These are phyloP conservation scores for Podarcis siculus DNA, from an alignment of 2,797 vertebrate genomes.

Conservation along the genomic window DNA sequence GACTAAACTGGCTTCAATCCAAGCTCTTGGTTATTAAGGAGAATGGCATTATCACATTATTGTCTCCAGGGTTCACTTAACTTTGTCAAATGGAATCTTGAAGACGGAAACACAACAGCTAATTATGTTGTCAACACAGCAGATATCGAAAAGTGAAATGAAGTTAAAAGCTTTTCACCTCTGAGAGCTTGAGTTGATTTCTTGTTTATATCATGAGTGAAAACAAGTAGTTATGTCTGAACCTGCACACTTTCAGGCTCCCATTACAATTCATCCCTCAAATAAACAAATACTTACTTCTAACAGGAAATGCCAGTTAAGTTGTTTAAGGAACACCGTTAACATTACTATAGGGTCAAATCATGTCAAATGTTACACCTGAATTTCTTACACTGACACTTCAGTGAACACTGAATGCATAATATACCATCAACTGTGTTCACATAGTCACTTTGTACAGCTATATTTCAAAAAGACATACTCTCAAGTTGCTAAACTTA, in stretches of 20 bases:
- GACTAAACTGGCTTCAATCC: background rate
- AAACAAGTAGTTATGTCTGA: conserved; percentile 36
- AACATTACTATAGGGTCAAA: background rate
- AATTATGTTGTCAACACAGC: background rate
- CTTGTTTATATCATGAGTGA: conserved; percentile 46
- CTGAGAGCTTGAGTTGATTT: conserved; percentile 43
- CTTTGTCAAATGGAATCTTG: conserved; percentile 35
- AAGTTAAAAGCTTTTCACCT: conserved; percentile 42
- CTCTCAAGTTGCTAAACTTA: background rate
- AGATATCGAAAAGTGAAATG: background rate
- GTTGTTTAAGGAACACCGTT: background rate
- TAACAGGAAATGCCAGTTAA: background rate
- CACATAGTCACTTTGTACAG: background rate
- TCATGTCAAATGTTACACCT: background rate
- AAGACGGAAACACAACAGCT: conserved; percentile 35
- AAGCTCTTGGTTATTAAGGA: conserved; percentile 18
- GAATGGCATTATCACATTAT: background rate
- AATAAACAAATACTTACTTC: background rate
- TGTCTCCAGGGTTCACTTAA: conserved; percentile 12
- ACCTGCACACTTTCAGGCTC: conserved; percentile 13
- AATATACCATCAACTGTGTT: background rate
- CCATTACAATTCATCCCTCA: conserved; percentile 42
- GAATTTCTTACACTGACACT: background rate
- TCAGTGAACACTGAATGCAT: background rate
- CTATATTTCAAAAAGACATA: background rate